A percentile compares a stretch with the other conserved stretches of the same genome.
These are phyloP conservation scores for Torymus aiolomorphi DNA, from an alignment of 2,888 invertebrate species.

Conservation along the genomic window DNA sequence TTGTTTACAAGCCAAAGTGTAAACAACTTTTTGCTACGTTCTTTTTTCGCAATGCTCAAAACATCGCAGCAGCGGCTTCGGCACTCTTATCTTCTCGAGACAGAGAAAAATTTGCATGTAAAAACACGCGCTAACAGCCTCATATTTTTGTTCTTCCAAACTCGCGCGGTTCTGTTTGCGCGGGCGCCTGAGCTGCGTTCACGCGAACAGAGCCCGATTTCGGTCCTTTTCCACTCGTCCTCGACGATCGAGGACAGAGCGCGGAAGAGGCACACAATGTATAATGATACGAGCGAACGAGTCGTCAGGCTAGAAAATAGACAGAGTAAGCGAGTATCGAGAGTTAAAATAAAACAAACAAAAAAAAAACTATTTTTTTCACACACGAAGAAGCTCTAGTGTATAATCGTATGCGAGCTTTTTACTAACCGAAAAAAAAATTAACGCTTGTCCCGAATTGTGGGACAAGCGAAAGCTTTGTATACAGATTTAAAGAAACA, in stretches of 20 bases:
- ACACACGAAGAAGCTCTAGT: slow-evolving; percentile 39
- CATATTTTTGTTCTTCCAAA: slow-evolving; percentile 45
- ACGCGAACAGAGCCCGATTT: slow-evolving; percentile 18
- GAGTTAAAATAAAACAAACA: slow-evolving; percentile 24
- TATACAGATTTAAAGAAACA: slow-evolving; percentile 59
- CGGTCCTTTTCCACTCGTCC: slow-evolving; percentile 31
- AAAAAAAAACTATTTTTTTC: slow-evolving; percentile 27
- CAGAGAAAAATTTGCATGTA: too few species aligned
- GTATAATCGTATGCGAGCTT: slow-evolving; percentile 64
- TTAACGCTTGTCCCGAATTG: too few species aligned
- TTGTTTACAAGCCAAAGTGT: not conserved
- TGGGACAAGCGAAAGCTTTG: slow-evolving; percentile 63
- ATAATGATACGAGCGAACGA: slow-evolving; percentile 12
- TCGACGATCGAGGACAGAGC: too few species aligned
- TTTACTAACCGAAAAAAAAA: slow-evolving; percentile 63
- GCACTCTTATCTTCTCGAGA: too few species aligned
- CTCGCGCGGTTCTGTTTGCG: slow-evolving; percentile 26
- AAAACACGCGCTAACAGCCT: slow-evolving; percentile 1
- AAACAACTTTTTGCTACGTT: not conserved
- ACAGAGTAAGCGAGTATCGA: slow-evolving; percentile 67
- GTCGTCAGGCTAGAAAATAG: slow-evolving; percentile 67
- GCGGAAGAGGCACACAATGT: slow-evolving; percentile 23
- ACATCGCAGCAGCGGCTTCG: too few species aligned
- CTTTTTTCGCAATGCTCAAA: not conserved
- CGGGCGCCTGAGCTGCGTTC: slow-evolving; percentile 11